Base-by-base conservation (phyloP, 2,888 invertebrate genomes). In the Neoaliturus tenellus region DNA sequence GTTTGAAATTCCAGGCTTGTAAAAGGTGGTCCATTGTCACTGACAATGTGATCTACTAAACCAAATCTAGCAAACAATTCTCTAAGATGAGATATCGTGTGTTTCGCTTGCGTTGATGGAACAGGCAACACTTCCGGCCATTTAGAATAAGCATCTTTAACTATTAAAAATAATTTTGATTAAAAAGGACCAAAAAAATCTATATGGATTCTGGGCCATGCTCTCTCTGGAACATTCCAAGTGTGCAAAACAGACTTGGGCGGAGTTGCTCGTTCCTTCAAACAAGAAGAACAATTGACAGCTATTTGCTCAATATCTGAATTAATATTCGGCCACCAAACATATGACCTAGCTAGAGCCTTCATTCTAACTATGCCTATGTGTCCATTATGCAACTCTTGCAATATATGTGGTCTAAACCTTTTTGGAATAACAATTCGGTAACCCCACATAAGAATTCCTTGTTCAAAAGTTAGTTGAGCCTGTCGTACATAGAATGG, bases 321-420 rank as follows among this genome's bases (percentile, higher is more conserved):
- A 83, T 83, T 67, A 23, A 83, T 6, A 4, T 1, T 39, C 23
- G 83, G 83, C 83, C 73, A 82, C 71, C 48, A 83, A 25, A 83
- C 20, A 55, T 83, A 62, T 6, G 62, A 78, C 17, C 83, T 44
- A 12, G 83, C 83, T 20, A 83, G 14, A 1, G 25, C 17, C 55
- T 83, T 83, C 55, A 78, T 75, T 41, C 62, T 75, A 0, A 75
- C 75, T n/a, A 83, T 75, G 25, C 83, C 80, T 0, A 67, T 41
- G 44, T 83, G 83, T 0, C 67, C 69, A 31, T 12, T n/a, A 62
- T 83, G 67, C 31, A 83, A 41, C 44, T 80, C 48, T 14, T n/a
- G 4, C 28, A 80, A 80, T 10, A 33, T 17, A 14, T 48, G 48
- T 3, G 48, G 14, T 17, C 48, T 6, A 4, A 14, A n/a, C 12